Evolutionary conservation across 1,140 invertebrate species (phyloP).

Genomic region (Anagrus nilaparvatae): DNA sequence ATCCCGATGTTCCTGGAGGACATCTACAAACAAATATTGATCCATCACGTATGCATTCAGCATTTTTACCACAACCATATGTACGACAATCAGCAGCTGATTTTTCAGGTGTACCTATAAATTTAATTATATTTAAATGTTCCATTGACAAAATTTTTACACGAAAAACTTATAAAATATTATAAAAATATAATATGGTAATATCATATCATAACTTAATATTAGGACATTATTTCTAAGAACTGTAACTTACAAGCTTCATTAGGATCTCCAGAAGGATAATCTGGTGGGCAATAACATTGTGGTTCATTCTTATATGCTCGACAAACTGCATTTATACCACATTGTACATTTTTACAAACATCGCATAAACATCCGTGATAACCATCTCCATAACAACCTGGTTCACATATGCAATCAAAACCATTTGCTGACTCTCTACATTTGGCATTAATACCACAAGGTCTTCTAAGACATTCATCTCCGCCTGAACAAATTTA

Average conservation of each 20-base stretch:
- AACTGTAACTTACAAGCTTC: slow-evolving; percentile 62
- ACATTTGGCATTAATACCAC: slow-evolving; percentile 75
- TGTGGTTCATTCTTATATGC: slow-evolving; percentile 55
- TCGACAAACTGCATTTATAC: slow-evolving; percentile 70
- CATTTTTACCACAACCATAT: slow-evolving; percentile 69
- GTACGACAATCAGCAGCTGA: slow-evolving; percentile 62
- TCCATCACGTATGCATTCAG: slow-evolving; percentile 68
- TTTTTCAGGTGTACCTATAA: slow-evolving; percentile 49
- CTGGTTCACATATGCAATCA: slow-evolving; percentile 67
- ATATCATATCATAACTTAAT: background rate
- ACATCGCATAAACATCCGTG: slow-evolving; percentile 66
- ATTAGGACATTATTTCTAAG: background rate
- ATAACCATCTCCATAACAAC: slow-evolving; percentile 73
- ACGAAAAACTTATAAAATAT: background rate
- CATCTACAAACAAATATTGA: slow-evolving; percentile 75
- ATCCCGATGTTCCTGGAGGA: slow-evolving; percentile 60
- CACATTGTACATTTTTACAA: slow-evolving; percentile 65
- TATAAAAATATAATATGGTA: background rate
- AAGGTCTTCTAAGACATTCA: slow-evolving; percentile 67
- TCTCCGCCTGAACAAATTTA: slow-evolving; percentile 44
- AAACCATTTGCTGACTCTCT: slow-evolving; percentile 56
- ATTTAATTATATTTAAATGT: background rate
- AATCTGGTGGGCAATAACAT: slow-evolving; percentile 74
- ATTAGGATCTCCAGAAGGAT: slow-evolving; percentile 73
- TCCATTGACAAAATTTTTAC: background rate